Base-by-base conservation (phyloP, 1,140 invertebrate genomes). In the Mycetomoellerius zeteki region DNA sequence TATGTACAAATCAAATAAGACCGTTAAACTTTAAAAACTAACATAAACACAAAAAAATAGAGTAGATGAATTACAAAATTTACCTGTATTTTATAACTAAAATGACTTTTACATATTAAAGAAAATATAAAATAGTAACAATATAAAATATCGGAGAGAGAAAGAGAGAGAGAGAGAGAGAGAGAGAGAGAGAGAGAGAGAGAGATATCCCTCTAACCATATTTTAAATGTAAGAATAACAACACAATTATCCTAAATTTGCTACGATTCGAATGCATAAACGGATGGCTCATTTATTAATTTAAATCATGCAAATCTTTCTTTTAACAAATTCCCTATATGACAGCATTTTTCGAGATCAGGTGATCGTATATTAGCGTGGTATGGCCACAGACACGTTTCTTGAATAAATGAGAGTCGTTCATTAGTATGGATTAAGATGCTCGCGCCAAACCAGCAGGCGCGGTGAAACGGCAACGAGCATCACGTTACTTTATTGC, bases 381-480 rank as follows among this genome's bases (percentile, higher is more conserved):
- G 43, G 10, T n/a, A 52, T 72, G 27, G 77, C 64, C 33, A 52
- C 64, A 50, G 37, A 82, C 64, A 84, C 56, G 89, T 90, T 90
- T 69, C 84, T 71, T 86, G 89, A 52, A 71, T 71, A 69, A 81
- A 81, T 82, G 72, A 84, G 71, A 67, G 75, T 86, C 89, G 92
- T 93, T 95, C 92, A 93, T 94, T 94, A 93, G 89, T 88, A 85
- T 81, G 88, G 89, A 94, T 94, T 93, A 93, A 93, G 91, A 92
- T 92, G 92, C 91, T 88, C 69, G 52, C 67, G 71, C 58, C 58
- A 47, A 54, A 47, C 50, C 54, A 62, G 86, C 62, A 54, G 54
- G 54, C 69, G 37, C 58, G 62, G 43, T 54, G 62, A 85, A 73
- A 86, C 82, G 78, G 87, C 85, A 62, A 85, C 73, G 50, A 19